Base-by-base conservation (phyloP, 92 coral and sea anemone genomes). In the Umimayanthus kanabou region DNA sequence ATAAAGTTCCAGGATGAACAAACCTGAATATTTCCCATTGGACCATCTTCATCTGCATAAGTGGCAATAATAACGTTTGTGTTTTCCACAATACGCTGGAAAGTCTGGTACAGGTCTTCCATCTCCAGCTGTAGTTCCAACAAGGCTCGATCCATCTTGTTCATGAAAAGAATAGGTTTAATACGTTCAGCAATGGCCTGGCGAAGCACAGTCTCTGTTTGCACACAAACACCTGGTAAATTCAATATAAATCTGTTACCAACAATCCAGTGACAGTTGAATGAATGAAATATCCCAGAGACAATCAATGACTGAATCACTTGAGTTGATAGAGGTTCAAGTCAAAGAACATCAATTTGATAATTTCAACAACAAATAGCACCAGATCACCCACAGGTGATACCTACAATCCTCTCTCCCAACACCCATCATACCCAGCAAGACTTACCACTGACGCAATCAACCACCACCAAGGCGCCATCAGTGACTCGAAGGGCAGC, bases 401-500 rank as follows among this genome's bases (percentile, higher is more conserved):
- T 45, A 0, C n/a, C n/a, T n/a, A n/a, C n/a, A n/a, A n/a, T n/a
- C n/a, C n/a, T n/a, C n/a, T n/a, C n/a, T n/a, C n/a, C n/a, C n/a
- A 50, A 50, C 57, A 50, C 15, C 57, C 14, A 50, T 13, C 10
- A 50, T 13, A 5, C 57, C 13, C 3, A 13, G 45, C 6, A 77
- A 64, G 23, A 90, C 99, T 84, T 85, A 96, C 99, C 99, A 91
- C 99, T 96, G 37, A 96, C 95, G 85, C 96, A 90, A 73, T 96
- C 99, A 2, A 96, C 99, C 4, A 96, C 99, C 61, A 96, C 99
- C 73, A 96, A 91, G 39, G 99, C 99, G 80, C 99, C 99, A 91
- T 96, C 99, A 42, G 99, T 96, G 30, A 96, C 99, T 90, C 99
- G 99, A 7, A 96, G 87, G 25, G 99, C 99, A 89, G 99, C 99